Evolutionary conservation across 1,140 invertebrate genomes (phyloP), one percentile per base, ranked within the genome.

Genomic region (Phenacoccus solenopsis): DNA sequence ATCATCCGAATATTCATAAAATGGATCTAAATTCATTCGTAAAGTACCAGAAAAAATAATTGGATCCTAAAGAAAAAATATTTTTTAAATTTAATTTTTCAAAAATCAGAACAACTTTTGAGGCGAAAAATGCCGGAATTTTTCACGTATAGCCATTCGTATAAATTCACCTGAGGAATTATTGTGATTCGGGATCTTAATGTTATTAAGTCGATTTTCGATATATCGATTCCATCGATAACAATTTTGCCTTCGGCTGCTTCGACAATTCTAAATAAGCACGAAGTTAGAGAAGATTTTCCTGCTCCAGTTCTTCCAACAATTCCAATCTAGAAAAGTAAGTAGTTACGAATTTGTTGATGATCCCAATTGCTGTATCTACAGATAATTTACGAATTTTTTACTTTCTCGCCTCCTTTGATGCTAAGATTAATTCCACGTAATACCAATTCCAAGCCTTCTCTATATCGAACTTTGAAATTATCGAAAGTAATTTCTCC

Each of bases 191-290:
- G 83, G 16, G 88, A 87, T 69, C 96, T 83, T 25, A 99, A 79
- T 73, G 92, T 87, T 77, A 97, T 92, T 4, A 99, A 84, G 28
- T 94, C 94, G 72, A 98, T 82, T 9, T 84, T 84, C 0, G 88
- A 80, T 73, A 98, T 94, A 77, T 97, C 87, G 12, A 93, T 77
- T 35, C 87, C 89, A 80, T 98, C 97, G 70, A 99, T 96, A 20
- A 86, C 75, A 71, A 99, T 98, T 64, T 81, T 80, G 5, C 95
- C 94, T 69, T 84, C 82, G 57, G 88, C 86, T 12, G 89, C 82
- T 77, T 96, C 94, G 73, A 96, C 89, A 73, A 96, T 93, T 78
- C 94, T 88, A 78, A 94, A 94, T 13, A 94, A 78, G 0, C 87
- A 84, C 25, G 93, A 76, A 0, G 91, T 91, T 28, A 94, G 78